Evolutionary conservation across 2,888 invertebrate species (phyloP).

Genomic region (Lasioglossum leucozonium): DNA sequence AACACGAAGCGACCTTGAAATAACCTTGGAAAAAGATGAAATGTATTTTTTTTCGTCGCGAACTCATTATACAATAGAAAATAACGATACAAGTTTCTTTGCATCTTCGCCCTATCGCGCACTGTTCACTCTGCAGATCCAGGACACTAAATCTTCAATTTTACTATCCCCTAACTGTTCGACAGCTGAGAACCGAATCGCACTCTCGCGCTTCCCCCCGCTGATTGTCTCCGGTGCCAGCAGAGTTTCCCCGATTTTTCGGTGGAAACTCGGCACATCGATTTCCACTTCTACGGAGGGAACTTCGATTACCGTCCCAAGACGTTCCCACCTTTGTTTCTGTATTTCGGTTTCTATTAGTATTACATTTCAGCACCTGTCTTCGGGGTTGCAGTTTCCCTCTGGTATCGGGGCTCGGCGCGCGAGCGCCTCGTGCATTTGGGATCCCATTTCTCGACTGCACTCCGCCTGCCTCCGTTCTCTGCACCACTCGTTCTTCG

Average conservation of each 20-base stretch:
- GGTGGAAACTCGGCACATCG: background rate
- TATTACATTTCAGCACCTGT: conserved; percentile 39
- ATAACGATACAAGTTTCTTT: no score
- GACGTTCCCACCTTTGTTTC: conserved; percentile 43
- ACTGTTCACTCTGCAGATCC: background rate
- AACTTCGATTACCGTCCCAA: conserved; percentile 48
- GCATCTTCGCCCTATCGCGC: no score
- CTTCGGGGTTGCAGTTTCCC: conserved; percentile 17
- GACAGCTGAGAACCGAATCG: background rate
- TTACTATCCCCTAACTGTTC: background rate
- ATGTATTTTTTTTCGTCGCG: no score
- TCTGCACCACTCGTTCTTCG: background rate
- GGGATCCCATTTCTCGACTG: background rate
- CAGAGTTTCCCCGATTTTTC: no score
- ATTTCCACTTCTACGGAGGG: conserved; percentile 16
- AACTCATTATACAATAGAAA: no score
- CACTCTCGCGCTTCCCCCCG: background rate
- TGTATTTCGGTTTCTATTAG: conserved; percentile 55
- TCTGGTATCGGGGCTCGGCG: background rate
- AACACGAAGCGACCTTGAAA: no score
- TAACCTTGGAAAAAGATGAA: no score
- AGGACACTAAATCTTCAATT: background rate
- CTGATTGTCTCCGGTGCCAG: background rate
- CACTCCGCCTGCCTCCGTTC: background rate
- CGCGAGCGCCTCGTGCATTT: background rate